phyloP scores from a whole-genome alignment of 2,113 vertebrate species.

The Etia nguti region DNA sequence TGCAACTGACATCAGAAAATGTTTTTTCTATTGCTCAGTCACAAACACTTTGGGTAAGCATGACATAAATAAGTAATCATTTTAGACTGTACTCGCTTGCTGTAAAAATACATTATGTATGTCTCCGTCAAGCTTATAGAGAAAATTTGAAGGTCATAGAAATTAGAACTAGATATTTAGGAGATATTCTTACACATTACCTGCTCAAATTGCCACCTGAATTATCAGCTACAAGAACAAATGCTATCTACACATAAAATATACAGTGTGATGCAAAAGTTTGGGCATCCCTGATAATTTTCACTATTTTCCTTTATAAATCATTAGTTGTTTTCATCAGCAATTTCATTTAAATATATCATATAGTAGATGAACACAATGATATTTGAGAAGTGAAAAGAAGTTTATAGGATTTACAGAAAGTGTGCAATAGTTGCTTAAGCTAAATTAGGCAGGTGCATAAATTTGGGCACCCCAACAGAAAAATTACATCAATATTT shows the following conservation, averaged over 20 bases:
- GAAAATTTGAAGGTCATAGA: not conserved
- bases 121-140: not conserved
- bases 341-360: too few relatives aligned
- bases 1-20: not conserved
- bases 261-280: too few relatives aligned
- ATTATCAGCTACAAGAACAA: not conserved
- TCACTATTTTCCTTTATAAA: too few relatives aligned
- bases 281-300: too few relatives aligned
- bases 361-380: too few relatives aligned
- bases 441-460: too few relatives aligned
- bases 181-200: not conserved
- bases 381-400: too few relatives aligned
- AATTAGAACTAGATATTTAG: not conserved
- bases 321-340: too few relatives aligned
- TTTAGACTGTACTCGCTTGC: not conserved
- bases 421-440: too few relatives aligned
- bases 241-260: not conserved
- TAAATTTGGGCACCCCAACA: too few relatives aligned
- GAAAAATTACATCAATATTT: too few relatives aligned
- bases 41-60: not conserved
- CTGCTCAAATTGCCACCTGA: not conserved
- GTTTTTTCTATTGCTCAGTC: accelerated
- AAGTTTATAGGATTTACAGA: too few relatives aligned
- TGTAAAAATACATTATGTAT: not conserved
- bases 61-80: not conserved